Conservation (phyloP, 2,113 vertebrate genomes). For the Callipepla californica region DNA sequence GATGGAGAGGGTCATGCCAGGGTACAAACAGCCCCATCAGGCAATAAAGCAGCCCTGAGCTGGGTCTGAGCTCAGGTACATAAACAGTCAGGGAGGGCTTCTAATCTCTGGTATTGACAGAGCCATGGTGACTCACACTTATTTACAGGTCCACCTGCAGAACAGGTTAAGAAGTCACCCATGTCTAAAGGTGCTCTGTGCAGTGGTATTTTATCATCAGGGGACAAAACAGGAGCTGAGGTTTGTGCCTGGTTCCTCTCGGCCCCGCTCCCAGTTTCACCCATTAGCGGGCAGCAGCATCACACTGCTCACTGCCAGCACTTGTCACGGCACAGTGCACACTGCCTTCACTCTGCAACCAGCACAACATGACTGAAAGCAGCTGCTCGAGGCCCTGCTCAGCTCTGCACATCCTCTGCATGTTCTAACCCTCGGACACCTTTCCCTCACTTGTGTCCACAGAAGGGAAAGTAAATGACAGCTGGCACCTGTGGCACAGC, state of each 20-base stretch:
- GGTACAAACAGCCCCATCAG: background rate
- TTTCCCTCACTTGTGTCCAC: fast-evolving
- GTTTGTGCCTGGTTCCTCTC: background rate
- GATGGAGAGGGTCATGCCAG: background rate
- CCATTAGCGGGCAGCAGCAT: background rate
- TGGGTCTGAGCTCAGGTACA: background rate
- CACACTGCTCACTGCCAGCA: background rate
- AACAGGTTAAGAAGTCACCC: background rate
- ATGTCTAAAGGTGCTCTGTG: background rate
- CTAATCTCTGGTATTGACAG: background rate
- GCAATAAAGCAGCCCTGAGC: background rate
- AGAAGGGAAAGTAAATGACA: background rate
- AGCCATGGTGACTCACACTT: constrained; percentile 15
- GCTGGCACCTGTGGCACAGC: background rate
- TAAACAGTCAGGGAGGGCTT: background rate
- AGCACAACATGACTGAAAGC: background rate
- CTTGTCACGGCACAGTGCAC: background rate
- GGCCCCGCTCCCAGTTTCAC: background rate
- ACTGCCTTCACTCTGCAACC: fast-evolving
- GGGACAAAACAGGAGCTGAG: background rate
- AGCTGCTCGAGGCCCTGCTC: background rate
- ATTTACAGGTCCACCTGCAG: background rate
- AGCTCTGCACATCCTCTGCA: background rate
- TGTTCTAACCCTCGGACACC: background rate
- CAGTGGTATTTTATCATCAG: fast-evolving